phyloP scores from a whole-genome alignment of 1,140 invertebrate species.

The Cyrtorhinus lividipennis region DNA sequence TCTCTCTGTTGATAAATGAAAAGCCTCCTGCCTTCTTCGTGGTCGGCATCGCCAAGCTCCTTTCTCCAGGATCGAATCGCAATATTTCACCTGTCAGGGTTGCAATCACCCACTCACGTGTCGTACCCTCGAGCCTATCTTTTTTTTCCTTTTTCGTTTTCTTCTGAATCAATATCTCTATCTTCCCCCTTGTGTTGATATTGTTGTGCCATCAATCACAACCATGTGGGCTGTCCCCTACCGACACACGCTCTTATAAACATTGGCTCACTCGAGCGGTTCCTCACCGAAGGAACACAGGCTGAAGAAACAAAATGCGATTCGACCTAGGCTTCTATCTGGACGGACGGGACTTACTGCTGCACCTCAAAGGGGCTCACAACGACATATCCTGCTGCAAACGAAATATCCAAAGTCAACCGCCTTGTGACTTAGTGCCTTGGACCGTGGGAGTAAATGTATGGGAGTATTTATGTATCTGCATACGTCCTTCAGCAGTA shows the following conservation, averaged over 20 bases:
- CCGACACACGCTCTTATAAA: not conserved
- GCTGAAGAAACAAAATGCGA: too few relatives aligned
- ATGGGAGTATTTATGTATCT: too few relatives aligned
- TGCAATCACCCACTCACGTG: constrained; percentile 15
- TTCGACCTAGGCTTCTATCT: too few relatives aligned
- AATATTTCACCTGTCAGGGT: constrained; percentile 16
- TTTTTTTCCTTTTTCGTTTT: not conserved
- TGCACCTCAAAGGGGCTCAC: too few relatives aligned
- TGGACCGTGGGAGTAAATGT: too few relatives aligned
- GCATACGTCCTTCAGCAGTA: too few relatives aligned
- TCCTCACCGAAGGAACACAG: not conserved
- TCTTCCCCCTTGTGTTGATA: constrained; percentile 9
- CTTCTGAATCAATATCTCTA: constrained; percentile 17
- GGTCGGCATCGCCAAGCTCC: constrained; percentile 13
- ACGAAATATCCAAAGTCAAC: too few relatives aligned
- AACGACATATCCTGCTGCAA: too few relatives aligned
- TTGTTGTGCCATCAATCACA: not conserved
- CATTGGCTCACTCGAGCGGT: not conserved
- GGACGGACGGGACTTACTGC: too few relatives aligned
- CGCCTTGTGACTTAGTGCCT: too few relatives aligned
- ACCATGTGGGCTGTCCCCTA: not conserved
- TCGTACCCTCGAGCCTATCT: not conserved
- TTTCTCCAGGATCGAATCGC: constrained; percentile 15
- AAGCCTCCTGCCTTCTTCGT: constrained; percentile 11
- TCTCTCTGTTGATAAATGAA: constrained; percentile 18